Percentiles rank a stretch among this genome's conserved stretches.
Conservation (phyloP, 1,140 invertebrate genomes). For the Cotesia chilonis region DNA sequence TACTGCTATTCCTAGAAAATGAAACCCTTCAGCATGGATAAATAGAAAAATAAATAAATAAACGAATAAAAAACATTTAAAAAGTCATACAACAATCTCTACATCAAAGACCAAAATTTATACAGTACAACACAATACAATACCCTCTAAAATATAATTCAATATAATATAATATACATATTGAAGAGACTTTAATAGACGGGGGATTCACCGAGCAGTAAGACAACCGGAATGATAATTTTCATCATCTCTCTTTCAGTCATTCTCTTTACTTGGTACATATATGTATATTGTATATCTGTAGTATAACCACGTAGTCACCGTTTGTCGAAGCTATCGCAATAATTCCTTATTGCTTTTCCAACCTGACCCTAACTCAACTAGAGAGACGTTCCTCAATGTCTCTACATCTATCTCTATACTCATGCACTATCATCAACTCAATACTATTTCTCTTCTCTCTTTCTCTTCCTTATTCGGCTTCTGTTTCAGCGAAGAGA, state of each 20-base stretch:
- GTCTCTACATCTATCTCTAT: conserved; percentile 33
- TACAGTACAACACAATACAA: neutral
- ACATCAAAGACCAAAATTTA: neutral
- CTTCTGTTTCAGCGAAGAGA: conserved; percentile 21
- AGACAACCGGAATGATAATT: conserved; percentile 35
- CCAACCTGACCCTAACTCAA: conserved; percentile 51
- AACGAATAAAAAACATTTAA: no score
- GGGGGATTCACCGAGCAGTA: conserved; percentile 27
- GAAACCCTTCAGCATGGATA: conserved; percentile 12
- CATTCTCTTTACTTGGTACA: no score
- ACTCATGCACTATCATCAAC: conserved; percentile 24
- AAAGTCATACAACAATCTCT: neutral
- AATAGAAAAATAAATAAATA: neutral
- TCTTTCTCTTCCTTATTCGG: conserved; percentile 37
- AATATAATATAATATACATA: conserved; percentile 32
- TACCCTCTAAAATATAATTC: no score
- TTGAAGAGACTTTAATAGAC: conserved; percentile 32
- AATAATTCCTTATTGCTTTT: conserved; percentile 67
- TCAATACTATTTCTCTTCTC: conserved; percentile 31
- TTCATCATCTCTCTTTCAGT: conserved; percentile 42
- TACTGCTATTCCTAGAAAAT: conserved; percentile 19
- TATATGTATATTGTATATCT: conserved; percentile 19
- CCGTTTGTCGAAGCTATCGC: conserved; percentile 66
- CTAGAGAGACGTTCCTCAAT: conserved; percentile 36
- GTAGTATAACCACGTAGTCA: conserved; percentile 64